Conservation (phyloP, 2,797 vertebrate species). For the Oreochromis grahami region DNA sequence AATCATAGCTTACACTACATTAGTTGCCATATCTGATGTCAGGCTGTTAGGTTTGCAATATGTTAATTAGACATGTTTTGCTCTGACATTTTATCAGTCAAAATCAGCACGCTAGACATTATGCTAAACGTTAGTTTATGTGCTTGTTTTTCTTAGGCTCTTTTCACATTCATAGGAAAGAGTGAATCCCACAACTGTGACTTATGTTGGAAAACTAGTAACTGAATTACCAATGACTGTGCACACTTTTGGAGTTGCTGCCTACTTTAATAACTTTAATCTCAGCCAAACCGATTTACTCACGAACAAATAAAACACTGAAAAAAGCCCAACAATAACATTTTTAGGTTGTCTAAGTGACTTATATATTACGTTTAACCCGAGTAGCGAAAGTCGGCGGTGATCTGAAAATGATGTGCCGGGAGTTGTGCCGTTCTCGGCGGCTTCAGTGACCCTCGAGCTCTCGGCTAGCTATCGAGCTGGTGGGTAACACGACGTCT, state of each 20-base stretch:
- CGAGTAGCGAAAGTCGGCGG: too few species aligned
- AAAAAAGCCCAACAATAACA: too few species aligned
- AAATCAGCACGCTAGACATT: neutral
- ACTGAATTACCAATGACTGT: neutral
- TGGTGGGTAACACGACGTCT: too few species aligned
- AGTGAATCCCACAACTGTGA: neutral
- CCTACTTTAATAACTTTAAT: too few species aligned
- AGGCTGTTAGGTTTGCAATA: neutral
- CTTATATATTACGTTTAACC: too few species aligned
- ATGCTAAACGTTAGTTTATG: neutral
- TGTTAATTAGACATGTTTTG: neutral
- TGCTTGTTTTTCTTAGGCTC: neutral
- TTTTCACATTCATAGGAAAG: neutral
- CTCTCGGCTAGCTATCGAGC: too few species aligned
- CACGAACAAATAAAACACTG: too few species aligned
- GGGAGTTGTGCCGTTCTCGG: too few species aligned
- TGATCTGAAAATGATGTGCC: too few species aligned
- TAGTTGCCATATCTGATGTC: neutral
- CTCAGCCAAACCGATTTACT: too few species aligned
- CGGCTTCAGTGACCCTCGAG: too few species aligned
- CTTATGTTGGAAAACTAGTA: neutral
- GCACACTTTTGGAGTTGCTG: neutral
- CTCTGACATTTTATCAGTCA: neutral
- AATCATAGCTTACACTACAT: neutral
- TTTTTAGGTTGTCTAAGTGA: too few species aligned